Evolutionary conservation across 2,888 invertebrate species (phyloP).

Genomic region (Liposcelis brunnea): DNA sequence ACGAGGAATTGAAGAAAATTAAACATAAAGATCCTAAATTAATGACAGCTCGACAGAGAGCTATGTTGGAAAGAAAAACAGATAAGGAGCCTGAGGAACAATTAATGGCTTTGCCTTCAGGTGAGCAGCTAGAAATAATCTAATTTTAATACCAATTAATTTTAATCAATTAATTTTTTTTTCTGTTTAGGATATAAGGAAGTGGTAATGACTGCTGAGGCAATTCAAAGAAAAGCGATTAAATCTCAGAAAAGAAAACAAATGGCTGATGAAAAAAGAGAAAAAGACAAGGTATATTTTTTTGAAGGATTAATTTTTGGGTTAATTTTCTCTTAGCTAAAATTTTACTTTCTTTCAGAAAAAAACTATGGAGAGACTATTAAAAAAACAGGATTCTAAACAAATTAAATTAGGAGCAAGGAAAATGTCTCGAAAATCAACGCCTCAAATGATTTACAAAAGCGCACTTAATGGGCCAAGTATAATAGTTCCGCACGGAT

Average conservation of each 20-base stretch:
- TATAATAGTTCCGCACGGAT: conserved; percentile 52
- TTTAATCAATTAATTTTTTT: background rate
- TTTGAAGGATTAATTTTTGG: background rate
- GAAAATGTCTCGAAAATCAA: conserved; percentile 41
- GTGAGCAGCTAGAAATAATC: conserved; percentile 23
- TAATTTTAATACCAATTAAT: background rate
- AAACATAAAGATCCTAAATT: conserved; percentile 82
- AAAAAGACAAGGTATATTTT: conserved; percentile 62
- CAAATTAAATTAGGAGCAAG: conserved; percentile 45
- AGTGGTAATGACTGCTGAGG: conserved; percentile 87
- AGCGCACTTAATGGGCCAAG: conserved; percentile 47
- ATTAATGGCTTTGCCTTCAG: conserved; percentile 43
- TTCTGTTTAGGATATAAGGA: conserved; percentile 45
- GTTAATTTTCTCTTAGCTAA: too few species aligned
- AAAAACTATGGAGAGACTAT: conserved; percentile 81
- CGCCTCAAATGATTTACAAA: conserved; percentile 58
- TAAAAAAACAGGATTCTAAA: conserved; percentile 83
- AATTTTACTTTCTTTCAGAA: conserved; percentile 32
- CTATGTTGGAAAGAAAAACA: conserved; percentile 76
- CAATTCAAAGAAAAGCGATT: conserved; percentile 74
- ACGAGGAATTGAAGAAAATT: conserved; percentile 82
- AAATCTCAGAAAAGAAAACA: conserved; percentile 84
- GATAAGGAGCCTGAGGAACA: conserved; percentile 52
- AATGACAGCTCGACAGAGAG: conserved; percentile 88
- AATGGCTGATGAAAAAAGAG: conserved; percentile 82